Evolutionary conservation across 2,888 invertebrate genomes (phyloP).

Genomic region (Anthophora plumipes): DNA sequence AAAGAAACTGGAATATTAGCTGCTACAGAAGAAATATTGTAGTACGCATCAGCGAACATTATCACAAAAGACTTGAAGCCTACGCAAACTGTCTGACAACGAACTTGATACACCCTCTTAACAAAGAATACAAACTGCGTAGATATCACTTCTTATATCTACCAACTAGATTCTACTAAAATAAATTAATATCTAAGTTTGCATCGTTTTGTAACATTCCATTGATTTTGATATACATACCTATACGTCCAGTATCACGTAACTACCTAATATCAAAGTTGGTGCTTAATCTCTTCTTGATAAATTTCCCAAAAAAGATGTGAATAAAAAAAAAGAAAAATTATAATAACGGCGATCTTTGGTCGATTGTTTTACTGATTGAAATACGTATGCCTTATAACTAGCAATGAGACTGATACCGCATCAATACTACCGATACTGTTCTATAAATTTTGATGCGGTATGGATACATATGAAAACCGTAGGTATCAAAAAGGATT

Average conservation of each 20-base stretch:
- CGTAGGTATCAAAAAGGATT: too few species aligned
- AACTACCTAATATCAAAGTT: neutral
- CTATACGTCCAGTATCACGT: neutral
- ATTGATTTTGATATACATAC: neutral
- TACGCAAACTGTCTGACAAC: neutral
- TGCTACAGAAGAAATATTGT: too few species aligned
- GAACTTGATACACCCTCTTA: neutral
- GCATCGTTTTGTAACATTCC: neutral
- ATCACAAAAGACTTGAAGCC: too few species aligned
- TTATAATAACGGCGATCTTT: constrained; percentile 27
- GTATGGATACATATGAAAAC: too few species aligned
- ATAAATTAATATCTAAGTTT: neutral
- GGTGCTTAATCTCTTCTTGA: neutral
- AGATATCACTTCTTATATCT: too few species aligned
- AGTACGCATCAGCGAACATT: too few species aligned
- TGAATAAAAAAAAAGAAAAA: neutral
- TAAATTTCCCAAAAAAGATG: neutral
- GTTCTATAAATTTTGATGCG: too few species aligned
- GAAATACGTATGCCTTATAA: too few species aligned
- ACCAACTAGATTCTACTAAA: neutral
- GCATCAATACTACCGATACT: too few species aligned
- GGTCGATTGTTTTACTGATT: constrained; percentile 34
- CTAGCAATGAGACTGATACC: too few species aligned
- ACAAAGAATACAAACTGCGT: neutral
- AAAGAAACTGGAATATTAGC: too few species aligned